Evolutionary conservation across 2,888 invertebrate species (phyloP).

Genomic region (Acronicta psi): DNA sequence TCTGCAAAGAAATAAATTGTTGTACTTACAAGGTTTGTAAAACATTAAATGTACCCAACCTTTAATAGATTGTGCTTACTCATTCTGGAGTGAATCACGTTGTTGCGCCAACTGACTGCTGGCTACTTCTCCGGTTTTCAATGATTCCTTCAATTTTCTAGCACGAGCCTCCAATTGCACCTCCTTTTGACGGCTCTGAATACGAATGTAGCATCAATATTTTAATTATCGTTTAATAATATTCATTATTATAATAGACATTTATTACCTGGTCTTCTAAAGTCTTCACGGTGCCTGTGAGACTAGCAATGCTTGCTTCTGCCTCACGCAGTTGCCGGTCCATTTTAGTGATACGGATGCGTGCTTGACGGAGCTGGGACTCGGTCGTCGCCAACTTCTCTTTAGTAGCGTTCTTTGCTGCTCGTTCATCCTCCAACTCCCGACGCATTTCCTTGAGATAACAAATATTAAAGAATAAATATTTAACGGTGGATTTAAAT

Average conservation of each 20-base stretch:
- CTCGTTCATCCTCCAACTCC: conserved; percentile 77
- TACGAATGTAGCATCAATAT: conserved; percentile 4
- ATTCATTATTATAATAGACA: not conserved
- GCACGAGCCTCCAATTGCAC: conserved; percentile 82
- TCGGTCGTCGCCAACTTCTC: conserved; percentile 77
- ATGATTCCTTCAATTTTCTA: conserved; percentile 80
- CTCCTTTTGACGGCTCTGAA: conserved; percentile 82
- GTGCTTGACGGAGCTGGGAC: conserved; percentile 76
- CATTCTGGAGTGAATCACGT: conserved; percentile 74
- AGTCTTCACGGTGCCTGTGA: conserved; percentile 80
- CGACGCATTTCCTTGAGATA: conserved; percentile 66
- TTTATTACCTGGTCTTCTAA: conserved; percentile 81
- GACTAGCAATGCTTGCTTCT: conserved; percentile 80
- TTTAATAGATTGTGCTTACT: conserved; percentile 64
- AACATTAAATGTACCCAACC: not conserved
- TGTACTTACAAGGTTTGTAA: not conserved
- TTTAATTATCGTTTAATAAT: not conserved
- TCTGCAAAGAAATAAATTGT: conserved; percentile 58
- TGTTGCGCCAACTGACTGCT: conserved; percentile 77
- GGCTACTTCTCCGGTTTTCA: conserved; percentile 82
- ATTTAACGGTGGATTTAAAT: too few species aligned
- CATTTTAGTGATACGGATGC: conserved; percentile 78
- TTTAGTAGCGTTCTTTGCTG: conserved; percentile 65
- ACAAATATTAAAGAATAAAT: too few species aligned
- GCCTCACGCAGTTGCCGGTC: conserved; percentile 82